Base-by-base conservation (phyloP, 2,888 invertebrate genomes). In the Drosophila greeni region DNA sequence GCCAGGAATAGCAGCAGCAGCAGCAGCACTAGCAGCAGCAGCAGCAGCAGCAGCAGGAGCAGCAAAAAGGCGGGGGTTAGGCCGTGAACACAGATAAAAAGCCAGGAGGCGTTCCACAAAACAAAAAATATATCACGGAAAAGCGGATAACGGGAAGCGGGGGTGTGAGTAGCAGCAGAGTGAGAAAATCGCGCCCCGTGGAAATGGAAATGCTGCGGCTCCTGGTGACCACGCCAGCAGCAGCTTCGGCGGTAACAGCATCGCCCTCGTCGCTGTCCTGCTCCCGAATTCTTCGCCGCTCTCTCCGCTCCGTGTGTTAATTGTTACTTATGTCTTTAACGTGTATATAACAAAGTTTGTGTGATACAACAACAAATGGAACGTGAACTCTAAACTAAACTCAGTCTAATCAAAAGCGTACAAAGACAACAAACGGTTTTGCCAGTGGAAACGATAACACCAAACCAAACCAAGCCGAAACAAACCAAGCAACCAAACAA, bases 401-500 rank as follows among this genome's bases (percentile, higher is more conserved):
- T 70, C 48, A 70, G 82, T 75, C 73, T 70, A 66, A 78, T 53
- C 76, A 66, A 74, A 70, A 66, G 73, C 55, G 69, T 76, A 82
- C 82, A 81, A 76, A 77, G 80, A 82, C 43, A 69, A 67, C 58
- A 66, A 84, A 76, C 67, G 85, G 83, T 83, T 84, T 75, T 72
- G 67, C 61, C 70, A 55, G 45, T 56, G 65, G 61, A 48, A 71
- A 42, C 47, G 37, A 49, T 48, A 71, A 65, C 48, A 51, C 56
- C 65, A 66, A 65, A 43, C 31, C 42, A 56, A 58, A 33, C 20
- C 40, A 33, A 53, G 24, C 48, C 12, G 33, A 49, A 52, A 52
- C 39, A 69, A 68, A 54, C 67, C 53, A 57, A 70, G 37, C 72
- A 57, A 33, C 29, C 4, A 42, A 56, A 59, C 74, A 73, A 56